Conservation (phyloP, 1,140 invertebrate species). For the Cylas formicarius region DNA sequence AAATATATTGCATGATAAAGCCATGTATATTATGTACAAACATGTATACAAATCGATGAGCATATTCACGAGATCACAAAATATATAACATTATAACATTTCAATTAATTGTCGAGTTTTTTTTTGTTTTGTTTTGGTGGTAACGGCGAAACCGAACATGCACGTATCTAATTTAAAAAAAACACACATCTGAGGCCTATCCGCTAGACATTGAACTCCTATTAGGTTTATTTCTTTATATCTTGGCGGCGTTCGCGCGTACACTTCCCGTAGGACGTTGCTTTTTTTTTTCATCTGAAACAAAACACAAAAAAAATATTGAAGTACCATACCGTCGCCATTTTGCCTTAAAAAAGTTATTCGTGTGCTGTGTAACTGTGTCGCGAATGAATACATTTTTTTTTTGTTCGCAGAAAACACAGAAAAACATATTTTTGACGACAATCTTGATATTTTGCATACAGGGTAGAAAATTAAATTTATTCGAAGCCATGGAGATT, state of each 20-base stretch:
- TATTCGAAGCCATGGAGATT: too few species aligned
- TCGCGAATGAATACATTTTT: too few species aligned
- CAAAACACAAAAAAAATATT: slow-evolving; percentile 9
- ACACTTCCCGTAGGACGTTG: slow-evolving; percentile 18
- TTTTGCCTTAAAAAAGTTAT: too few species aligned
- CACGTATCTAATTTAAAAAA: slow-evolving; percentile 12
- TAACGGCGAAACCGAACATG: not conserved
- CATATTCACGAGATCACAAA: slow-evolving; percentile 24
- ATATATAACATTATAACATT: slow-evolving; percentile 17
- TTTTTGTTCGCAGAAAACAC: too few species aligned
- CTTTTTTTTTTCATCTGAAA: slow-evolving; percentile 9
- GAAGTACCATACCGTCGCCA: too few species aligned
- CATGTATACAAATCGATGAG: slow-evolving; percentile 26
- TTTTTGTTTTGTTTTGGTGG: not conserved
- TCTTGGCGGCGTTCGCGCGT: slow-evolving; percentile 19
- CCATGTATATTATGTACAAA: slow-evolving; percentile 23
- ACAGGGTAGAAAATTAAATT: too few species aligned
- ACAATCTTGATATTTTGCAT: too few species aligned
- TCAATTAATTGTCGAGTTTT: slow-evolving; percentile 3
- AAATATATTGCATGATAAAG: slow-evolving; percentile 23
- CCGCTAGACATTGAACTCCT: slow-evolving; percentile 15
- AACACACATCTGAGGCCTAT: slow-evolving; percentile 19
- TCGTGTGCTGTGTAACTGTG: too few species aligned
- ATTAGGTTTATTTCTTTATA: slow-evolving; percentile 11
- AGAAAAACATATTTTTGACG: too few species aligned